Percentiles rank a stretch among this genome's conserved stretches.
Evolutionary conservation across 1,140 invertebrate genomes (phyloP).

Genomic region (Ceratoteleas bidentatus): DNA sequence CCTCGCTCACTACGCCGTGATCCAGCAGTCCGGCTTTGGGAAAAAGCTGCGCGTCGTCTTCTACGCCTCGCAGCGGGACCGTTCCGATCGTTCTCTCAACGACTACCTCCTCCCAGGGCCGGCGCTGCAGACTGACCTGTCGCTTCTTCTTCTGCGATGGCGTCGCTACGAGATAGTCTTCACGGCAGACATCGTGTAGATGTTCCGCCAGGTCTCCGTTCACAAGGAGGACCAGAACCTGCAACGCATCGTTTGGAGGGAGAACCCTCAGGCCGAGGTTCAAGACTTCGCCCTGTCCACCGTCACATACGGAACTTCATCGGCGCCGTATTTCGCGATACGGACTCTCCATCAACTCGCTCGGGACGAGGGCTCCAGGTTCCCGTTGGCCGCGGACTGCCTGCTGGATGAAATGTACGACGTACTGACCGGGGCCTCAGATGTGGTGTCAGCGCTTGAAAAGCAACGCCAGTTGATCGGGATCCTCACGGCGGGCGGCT

Average conservation of each 20-base stretch:
- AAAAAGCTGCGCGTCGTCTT: background rate
- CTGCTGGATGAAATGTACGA: background rate
- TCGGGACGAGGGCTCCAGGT: background rate
- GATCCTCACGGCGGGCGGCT: background rate
- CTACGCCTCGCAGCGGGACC: background rate
- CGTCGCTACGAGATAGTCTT: constrained; percentile 66
- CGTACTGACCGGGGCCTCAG: background rate
- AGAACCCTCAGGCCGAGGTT: no score
- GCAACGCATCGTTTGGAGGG: constrained; percentile 76
- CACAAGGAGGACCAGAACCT: constrained; percentile 62
- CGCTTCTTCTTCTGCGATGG: constrained; percentile 56
- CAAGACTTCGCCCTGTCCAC: no score
- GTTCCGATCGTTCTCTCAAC: background rate
- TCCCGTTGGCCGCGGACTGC: background rate
- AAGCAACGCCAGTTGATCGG: background rate
- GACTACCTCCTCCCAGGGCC: background rate
- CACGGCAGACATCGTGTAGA: constrained; percentile 72
- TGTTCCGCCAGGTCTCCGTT: no score
- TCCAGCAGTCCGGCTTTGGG: background rate
- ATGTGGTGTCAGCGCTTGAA: background rate
- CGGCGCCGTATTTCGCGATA: constrained; percentile 64
- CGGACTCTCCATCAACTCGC: constrained; percentile 1
- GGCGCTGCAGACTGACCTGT: background rate
- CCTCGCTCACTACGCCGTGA: background rate
- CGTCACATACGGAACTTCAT: no score